Conservation (phyloP, 2,888 invertebrate species). For the Caradrina clavipalpis region DNA sequence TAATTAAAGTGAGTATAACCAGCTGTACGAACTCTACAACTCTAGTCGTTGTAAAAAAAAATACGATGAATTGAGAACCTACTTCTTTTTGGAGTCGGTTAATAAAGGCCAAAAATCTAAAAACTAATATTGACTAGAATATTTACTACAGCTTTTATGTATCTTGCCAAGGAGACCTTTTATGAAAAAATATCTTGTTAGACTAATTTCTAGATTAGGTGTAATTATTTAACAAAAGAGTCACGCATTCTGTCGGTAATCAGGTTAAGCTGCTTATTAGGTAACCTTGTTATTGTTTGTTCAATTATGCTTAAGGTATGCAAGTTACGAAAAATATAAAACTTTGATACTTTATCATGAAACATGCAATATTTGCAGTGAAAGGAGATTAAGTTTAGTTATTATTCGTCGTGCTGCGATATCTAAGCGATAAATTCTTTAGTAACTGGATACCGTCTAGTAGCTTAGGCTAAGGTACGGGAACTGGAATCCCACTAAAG, state of each 20-base stretch:
- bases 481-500: conserved; percentile 47
- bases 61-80: too few species aligned
- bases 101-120: not conserved
- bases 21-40: too few species aligned
- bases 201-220: conserved; percentile 38
- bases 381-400: conserved; percentile 49
- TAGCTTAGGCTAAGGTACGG: conserved; percentile 43
- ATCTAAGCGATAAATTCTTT: conserved; percentile 40
- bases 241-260: conserved; percentile 38
- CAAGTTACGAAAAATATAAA: conserved; percentile 22
- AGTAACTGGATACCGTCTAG: conserved; percentile 17
- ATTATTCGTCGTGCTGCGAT: conserved; percentile 17
- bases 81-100: too few species aligned
- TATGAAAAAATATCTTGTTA: conserved; percentile 8
- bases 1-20: too few species aligned
- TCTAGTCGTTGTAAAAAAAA: not conserved
- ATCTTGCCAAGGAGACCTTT: conserved; percentile 31
- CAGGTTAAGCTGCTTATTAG: conserved; percentile 29
- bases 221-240: conserved; percentile 13
- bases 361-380: conserved; percentile 34
- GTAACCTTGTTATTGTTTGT: conserved; percentile 27
- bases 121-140: not conserved
- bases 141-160: conserved; percentile 2
- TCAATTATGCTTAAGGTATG: not conserved
- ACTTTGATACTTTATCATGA: not conserved